Conservation (phyloP, 1,140 invertebrate species). For the Papilio dardanus region DNA sequence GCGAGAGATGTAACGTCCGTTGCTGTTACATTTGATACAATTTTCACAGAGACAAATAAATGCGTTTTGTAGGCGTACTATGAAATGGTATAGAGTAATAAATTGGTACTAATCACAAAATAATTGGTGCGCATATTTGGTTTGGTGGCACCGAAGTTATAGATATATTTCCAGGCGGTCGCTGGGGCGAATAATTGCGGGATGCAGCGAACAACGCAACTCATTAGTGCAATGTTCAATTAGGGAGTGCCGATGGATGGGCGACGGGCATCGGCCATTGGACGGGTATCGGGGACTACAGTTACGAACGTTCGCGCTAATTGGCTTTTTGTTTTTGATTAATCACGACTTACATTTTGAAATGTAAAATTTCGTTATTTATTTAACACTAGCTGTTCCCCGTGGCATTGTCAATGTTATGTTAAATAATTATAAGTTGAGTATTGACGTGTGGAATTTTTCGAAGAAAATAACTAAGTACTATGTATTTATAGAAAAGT, state of each 20-base stretch:
- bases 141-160: constrained; percentile 53
- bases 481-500: too few species aligned
- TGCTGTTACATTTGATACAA: not conserved
- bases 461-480: too few species aligned
- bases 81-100: not conserved
- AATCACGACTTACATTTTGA: not conserved
- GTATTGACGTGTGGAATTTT: too few species aligned
- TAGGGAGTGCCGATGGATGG: constrained; percentile 48
- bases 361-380: not conserved
- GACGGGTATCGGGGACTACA: not conserved
- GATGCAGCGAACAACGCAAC: constrained; percentile 41
- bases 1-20: constrained; percentile 27
- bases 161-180: constrained; percentile 71
- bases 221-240: constrained; percentile 56
- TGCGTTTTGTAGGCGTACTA: not conserved
- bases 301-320: constrained; percentile 22
- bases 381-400: not conserved
- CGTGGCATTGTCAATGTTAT: not conserved
- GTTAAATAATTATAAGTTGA: not conserved
- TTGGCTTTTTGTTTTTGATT: constrained; percentile 25
- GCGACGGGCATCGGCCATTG: constrained; percentile 41
- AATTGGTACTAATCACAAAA: constrained; percentile 42
- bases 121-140: constrained; percentile 60
- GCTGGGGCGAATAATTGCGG: constrained; percentile 69
- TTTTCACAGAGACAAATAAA: not conserved